Conservation (phyloP, 2,888 invertebrate species). For the Drosophila paucipuncta region DNA sequence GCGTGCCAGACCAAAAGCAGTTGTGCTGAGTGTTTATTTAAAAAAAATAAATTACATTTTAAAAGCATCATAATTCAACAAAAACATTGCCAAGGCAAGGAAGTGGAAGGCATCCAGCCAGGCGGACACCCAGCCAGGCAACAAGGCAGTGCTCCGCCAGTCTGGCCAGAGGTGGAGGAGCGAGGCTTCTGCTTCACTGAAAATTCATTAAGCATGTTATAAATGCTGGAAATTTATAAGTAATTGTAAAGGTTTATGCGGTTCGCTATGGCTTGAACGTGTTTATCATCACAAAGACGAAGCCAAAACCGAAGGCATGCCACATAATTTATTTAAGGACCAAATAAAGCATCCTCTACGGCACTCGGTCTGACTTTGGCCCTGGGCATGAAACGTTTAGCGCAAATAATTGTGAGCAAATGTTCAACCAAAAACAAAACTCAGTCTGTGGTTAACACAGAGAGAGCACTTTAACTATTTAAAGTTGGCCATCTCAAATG, state of each 20-base stretch:
- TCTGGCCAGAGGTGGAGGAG: conserved; percentile 6
- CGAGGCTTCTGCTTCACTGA: conserved; percentile 59
- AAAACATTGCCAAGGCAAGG: conserved; percentile 69
- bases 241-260: conserved; percentile 80
- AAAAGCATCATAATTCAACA: conserved; percentile 79
- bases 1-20: conserved; percentile 43
- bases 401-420: conserved; percentile 73
- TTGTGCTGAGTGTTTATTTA: conserved; percentile 73
- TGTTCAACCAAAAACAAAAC: conserved; percentile 54
- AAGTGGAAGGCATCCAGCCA: conserved; percentile 44
- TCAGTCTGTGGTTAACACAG: conserved; percentile 39
- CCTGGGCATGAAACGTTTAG: conserved; percentile 49
- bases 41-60: conserved; percentile 80
- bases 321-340: conserved; percentile 72
- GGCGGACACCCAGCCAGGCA: conserved; percentile 27
- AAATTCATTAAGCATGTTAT: conserved; percentile 80
- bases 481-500: neutral
- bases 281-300: conserved; percentile 69
- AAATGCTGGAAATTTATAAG: conserved; percentile 78
- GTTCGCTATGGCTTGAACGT: conserved; percentile 69
- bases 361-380: conserved; percentile 33
- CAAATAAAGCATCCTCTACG: conserved; percentile 58
- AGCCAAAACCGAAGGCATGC: conserved; percentile 33
- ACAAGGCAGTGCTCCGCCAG: conserved; percentile 17
- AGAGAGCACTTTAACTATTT: conserved; percentile 46